phyloP scores from a whole-genome alignment of 2,888 invertebrate species.

The Hemistola chrysoprasaria region DNA sequence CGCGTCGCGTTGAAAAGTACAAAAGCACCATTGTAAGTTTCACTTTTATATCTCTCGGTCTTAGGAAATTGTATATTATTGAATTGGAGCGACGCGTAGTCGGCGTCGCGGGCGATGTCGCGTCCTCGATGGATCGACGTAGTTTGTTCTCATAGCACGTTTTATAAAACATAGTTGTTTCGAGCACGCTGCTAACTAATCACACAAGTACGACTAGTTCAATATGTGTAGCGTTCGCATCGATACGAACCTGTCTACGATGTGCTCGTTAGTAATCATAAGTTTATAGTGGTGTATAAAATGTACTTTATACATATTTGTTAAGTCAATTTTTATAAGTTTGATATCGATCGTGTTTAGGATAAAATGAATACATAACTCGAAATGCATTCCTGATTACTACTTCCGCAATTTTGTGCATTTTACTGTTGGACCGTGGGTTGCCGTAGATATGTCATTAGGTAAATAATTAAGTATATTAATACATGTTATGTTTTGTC shows the following conservation, averaged over 20 bases:
- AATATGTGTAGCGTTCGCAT: slow-evolving; percentile 36
- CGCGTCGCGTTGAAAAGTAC: slow-evolving; percentile 17
- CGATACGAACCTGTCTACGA: too few relatives aligned
- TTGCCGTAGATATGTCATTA: too few relatives aligned
- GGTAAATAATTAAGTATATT: too few relatives aligned
- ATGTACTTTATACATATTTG: slow-evolving; percentile 53
- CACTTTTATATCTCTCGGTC: too few relatives aligned
- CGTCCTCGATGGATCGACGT: not conserved
- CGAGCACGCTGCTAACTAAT: slow-evolving; percentile 49
- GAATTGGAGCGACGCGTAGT: too few relatives aligned
- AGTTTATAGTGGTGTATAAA: slow-evolving; percentile 10
- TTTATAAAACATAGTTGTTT: slow-evolving; percentile 42
- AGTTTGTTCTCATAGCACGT: slow-evolving; percentile 47
- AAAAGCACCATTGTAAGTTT: slow-evolving; percentile 15
- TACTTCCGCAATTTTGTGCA: slow-evolving; percentile 22
- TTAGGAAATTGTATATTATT: too few relatives aligned
- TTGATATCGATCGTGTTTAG: slow-evolving; percentile 51
- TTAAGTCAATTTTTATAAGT: slow-evolving; percentile 69
- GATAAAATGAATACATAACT: slow-evolving; percentile 44
- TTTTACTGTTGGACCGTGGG: too few relatives aligned
- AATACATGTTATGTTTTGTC: slow-evolving; percentile 44
- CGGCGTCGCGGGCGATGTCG: slow-evolving; percentile 1
- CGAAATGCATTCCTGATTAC: slow-evolving; percentile 68
- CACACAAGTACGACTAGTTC: slow-evolving; percentile 37
- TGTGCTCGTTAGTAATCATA: too few relatives aligned